Evolutionary conservation across 2,888 invertebrate species (phyloP).

Genomic region (Brachypterus glaber): DNA sequence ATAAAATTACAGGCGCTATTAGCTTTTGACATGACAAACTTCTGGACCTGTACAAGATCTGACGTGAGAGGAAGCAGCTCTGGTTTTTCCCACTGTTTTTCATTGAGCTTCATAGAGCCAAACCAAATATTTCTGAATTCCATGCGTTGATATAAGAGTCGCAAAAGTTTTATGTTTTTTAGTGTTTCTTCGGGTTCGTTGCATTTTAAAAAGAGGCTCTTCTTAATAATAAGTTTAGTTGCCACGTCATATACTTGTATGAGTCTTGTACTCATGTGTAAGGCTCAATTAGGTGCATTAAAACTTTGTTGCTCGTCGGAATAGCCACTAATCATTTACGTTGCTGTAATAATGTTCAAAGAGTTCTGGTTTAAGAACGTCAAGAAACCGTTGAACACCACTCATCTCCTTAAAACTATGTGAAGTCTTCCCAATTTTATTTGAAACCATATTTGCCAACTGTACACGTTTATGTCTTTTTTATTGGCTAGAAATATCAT

Average conservation of each 20-base stretch:
- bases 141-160: not conserved
- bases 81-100: not conserved
- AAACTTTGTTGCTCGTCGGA: not conserved
- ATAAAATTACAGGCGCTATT: not conserved
- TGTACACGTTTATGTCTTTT: conserved; percentile 9
- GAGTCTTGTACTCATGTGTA: not conserved
- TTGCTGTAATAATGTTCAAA: not conserved
- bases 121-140: not conserved
- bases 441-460: conserved; percentile 1
- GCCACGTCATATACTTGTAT: not conserved
- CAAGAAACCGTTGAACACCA: not conserved
- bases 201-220: not conserved
- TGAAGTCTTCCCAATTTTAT: conserved; percentile 1
- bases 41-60: not conserved
- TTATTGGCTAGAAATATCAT: conserved; percentile 11
- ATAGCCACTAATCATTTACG: not conserved
- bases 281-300: not conserved
- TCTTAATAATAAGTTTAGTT: not conserved
- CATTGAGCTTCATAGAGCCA: not conserved
- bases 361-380: not conserved
- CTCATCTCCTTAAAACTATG: not conserved
- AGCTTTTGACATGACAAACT: not conserved
- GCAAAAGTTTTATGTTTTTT: not conserved
- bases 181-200: not conserved
- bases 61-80: not conserved